These are phyloP conservation scores for Cheilosia soror DNA, from an alignment of 2,888 invertebrate species.

Conservation along the genomic window DNA sequence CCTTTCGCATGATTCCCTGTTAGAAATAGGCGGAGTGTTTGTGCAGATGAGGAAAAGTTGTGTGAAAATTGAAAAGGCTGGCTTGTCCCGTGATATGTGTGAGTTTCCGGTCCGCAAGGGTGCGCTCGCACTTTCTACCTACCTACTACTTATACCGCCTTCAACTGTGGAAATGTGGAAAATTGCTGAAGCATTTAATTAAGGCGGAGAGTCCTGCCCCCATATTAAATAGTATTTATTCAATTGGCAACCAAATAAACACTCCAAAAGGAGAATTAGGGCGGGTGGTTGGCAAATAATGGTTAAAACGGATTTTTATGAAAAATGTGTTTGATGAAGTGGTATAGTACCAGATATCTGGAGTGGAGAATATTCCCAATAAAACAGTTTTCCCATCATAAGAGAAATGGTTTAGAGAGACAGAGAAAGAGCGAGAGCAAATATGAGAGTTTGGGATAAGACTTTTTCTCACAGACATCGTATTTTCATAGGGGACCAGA, in stretches of 20 bases:
- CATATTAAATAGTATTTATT: slow-evolving; percentile 15
- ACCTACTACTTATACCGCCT: slow-evolving; percentile 14
- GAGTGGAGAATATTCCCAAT: slow-evolving; percentile 38
- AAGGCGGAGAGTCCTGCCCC: slow-evolving; percentile 74
- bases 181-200: slow-evolving; percentile 13
- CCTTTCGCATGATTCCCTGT: slow-evolving; percentile 65
- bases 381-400: slow-evolving; percentile 10
- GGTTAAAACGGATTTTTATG: neutral
- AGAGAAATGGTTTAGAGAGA: slow-evolving; percentile 35
- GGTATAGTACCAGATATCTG: slow-evolving; percentile 4
- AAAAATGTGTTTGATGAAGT: neutral
- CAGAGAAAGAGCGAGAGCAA: slow-evolving; percentile 36
- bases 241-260: slow-evolving; percentile 29
- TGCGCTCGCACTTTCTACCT: slow-evolving; percentile 40
- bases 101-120: slow-evolving; percentile 33
- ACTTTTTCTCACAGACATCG: slow-evolving; percentile 64
- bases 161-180: slow-evolving; percentile 26
- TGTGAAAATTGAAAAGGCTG: slow-evolving; percentile 41
- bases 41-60: slow-evolving; percentile 70
- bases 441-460: slow-evolving; percentile 50
- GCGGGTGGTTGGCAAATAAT: neutral
- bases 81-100: neutral
- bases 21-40: slow-evolving; percentile 75
- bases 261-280: slow-evolving; percentile 28
- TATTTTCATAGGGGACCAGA: slow-evolving; percentile 65